A percentile compares a stretch with the other conserved stretches of the same genome.
These are phyloP conservation scores for Ellobius talpinus DNA, from an alignment of 2,113 vertebrate genomes.

Conservation along the genomic window DNA sequence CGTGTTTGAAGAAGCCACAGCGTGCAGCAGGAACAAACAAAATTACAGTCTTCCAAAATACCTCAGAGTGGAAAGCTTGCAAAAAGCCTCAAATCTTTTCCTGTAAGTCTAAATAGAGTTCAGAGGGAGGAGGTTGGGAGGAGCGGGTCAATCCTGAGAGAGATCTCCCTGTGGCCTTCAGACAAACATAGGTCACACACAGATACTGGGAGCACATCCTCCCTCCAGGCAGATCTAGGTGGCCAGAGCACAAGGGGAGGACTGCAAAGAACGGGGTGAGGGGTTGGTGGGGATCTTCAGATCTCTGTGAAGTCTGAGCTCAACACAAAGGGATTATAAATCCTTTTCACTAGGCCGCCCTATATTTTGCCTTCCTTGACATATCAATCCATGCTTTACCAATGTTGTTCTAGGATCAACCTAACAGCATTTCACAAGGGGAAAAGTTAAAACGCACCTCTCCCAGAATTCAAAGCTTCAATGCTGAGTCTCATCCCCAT, in stretches of 20 bases:
- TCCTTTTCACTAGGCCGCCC: neutral
- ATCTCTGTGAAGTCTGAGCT: neutral
- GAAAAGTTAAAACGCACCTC: slow-evolving; percentile 39
- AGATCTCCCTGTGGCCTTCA: slow-evolving; percentile 19
- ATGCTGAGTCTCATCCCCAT: neutral
- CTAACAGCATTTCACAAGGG: neutral
- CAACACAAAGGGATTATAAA: neutral
- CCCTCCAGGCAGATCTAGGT: neutral
- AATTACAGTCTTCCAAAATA: slow-evolving; percentile 81
- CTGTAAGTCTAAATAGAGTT: slow-evolving; percentile 71
- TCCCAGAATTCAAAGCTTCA: neutral
- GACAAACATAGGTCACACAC: slow-evolving; percentile 12
- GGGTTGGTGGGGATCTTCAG: neutral
- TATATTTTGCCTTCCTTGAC: neutral
- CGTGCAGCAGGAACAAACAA: slow-evolving; percentile 75
- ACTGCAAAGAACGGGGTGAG: neutral
- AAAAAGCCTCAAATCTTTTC: slow-evolving; percentile 75
- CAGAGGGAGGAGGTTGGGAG: slow-evolving; percentile 25
- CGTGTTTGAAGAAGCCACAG: slow-evolving; percentile 75
- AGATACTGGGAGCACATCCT: neutral
- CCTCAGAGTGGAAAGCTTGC: slow-evolving; percentile 75
- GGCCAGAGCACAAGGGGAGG: too few relatives aligned
- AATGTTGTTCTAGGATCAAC: slow-evolving; percentile 29
- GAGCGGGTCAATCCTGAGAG: neutral
- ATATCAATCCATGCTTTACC: neutral